Evolutionary conservation across 2,888 invertebrate species (phyloP), one percentile per base, ranked within the genome.

Genomic region (Globia sparganii): DNA sequence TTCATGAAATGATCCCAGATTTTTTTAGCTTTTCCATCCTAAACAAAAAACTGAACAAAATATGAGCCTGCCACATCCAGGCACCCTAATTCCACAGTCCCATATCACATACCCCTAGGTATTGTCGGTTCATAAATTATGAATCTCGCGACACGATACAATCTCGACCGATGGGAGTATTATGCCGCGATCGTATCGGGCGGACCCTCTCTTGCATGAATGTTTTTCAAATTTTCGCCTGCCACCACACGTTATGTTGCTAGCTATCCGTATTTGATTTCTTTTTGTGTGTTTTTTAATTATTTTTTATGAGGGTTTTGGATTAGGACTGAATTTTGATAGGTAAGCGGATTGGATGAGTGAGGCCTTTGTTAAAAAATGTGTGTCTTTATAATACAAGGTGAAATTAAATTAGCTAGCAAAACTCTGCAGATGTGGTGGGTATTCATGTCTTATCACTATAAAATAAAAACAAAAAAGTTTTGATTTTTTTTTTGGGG

Each of bases 41-140:
- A 11, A n/a, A 53, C 53, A 4, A 53, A 11, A 53, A 53, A 11
- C 4, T 11, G 1, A 53, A 53, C 25, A n/a, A 53, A 56, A 56
- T 11, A 56, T 56, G 25, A 56, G 18, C 9, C 25, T 62, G 65
- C 68, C 79, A 74, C 65, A 82, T 87, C 87, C 77, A 89, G 85
- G n/a, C 4, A 1, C 13, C 68, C 40, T 87, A 86, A 40, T 78
- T 90, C 88, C 13, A 68, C 62, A 73, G 73, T 72, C 75, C 86
- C 85, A 91, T 88, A 90, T 90, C 90, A 88, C 85, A 86, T 83
- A 90, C 90, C 91, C 91, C 86, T 90, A 92, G 93, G 92, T 94
- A 93, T 92, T 88, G 84, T 89, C 86, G 88, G 91, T 92, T 94
- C 94, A 95, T 95, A 95, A 94, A 95, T 95, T 94, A 95, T 95